Evolutionary conservation across 1,140 invertebrate species (phyloP), one percentile per base, ranked within the genome.

Genomic region (Battus philenor): DNA sequence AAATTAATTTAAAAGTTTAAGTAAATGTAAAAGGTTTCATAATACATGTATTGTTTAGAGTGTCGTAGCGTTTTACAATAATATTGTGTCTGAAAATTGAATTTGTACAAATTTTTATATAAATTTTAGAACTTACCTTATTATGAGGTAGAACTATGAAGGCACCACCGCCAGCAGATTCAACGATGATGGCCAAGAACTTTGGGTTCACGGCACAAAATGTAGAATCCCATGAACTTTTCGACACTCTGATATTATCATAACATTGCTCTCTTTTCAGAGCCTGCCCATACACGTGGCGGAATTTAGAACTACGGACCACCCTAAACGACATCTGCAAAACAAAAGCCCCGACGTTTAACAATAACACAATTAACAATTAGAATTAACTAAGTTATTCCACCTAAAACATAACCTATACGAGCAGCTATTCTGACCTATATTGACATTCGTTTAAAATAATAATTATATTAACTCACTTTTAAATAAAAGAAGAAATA

Each of bases 201-300:
- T 99, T 99, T 10, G 98, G 97, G 88, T 99, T 99, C 54, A 99
- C 98, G 54, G 95, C 94, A 90, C 97, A 99, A 84, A 99, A 99
- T 44, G 96, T 97, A 31, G 97, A 98, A 85, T 99, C 98, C 96
- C 97, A 98, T 26, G 96, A 97, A 76, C 95, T 97, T 85, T 99
- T 98, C 10, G 97, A 98, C 30, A 99, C 97, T 70, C 97, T 90
- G 74, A 99, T 97, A 86, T 98, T 98, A 87, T 99, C 98, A 88
- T 99, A 99, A 87, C 98, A 99, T 88, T 98, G 94, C 81, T 99
- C 98, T 74, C 96, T 90, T 87, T 99, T 99, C 51, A 98, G 86
- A 39, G 95, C 91, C 70, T 97, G 95, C 59, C 98, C 98, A 88
- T 98, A 99, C 63, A 99, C 97, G 89, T 99, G 98, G 74, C 97